These are phyloP conservation scores for Eidolon helvum DNA, from an alignment of 2,113 vertebrate species.

Conservation along the genomic window DNA sequence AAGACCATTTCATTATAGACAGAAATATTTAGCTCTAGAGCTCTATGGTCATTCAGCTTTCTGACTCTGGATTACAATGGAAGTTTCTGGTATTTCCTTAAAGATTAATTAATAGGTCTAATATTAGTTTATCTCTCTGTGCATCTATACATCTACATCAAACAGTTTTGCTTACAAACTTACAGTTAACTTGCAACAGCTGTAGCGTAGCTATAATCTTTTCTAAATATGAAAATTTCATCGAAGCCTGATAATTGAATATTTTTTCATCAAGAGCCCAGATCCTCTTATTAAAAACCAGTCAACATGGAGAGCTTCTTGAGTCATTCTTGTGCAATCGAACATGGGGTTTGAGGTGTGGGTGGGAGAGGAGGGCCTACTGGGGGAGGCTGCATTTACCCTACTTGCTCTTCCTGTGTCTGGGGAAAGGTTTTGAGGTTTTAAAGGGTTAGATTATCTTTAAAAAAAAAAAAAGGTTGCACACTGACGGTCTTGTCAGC, in stretches of 20 bases:
- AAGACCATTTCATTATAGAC: not conserved
- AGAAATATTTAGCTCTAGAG: not conserved
- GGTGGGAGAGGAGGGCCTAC: slow-evolving; percentile 7
- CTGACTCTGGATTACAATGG: not conserved
- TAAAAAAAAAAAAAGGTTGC: slow-evolving; percentile 70
- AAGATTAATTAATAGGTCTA: not conserved
- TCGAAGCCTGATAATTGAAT: not conserved
- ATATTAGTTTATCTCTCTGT: not conserved
- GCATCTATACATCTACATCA: not conserved
- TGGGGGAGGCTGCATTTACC: slow-evolving; percentile 51
- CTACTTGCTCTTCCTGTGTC: slow-evolving; percentile 77
- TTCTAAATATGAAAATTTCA: not conserved
- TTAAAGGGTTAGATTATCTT: slow-evolving; percentile 72
- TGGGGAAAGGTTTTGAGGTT: slow-evolving; percentile 76
- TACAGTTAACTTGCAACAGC: not conserved
- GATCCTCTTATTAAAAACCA: not conserved
- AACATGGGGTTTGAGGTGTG: slow-evolving; percentile 26
- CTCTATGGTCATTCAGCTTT: not conserved
- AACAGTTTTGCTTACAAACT: slow-evolving; percentile 13
- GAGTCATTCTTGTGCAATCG: not conserved
- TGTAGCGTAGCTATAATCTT: not conserved
- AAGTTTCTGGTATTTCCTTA: not conserved
- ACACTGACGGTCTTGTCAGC: slow-evolving; percentile 46
- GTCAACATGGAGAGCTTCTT: not conserved
- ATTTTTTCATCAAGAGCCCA: not conserved